Evolutionary conservation across 2,113 vertebrate species (phyloP).

Genomic region (Trogon melanurus): DNA sequence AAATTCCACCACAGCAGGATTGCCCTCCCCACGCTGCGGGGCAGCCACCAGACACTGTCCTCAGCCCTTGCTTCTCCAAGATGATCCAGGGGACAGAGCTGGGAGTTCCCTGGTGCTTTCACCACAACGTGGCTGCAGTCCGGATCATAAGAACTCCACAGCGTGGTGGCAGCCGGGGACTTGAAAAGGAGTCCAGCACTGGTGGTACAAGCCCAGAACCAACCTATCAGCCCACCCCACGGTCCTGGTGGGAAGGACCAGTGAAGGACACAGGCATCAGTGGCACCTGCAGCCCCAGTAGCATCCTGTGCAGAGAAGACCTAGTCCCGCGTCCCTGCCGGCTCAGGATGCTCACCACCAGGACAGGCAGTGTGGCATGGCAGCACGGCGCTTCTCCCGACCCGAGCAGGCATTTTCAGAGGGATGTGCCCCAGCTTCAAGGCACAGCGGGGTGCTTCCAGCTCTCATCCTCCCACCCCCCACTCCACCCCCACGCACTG

Average conservation of each 20-base stretch:
- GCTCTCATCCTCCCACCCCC: background rate
- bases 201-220: background rate
- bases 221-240: background rate
- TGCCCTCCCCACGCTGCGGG: background rate
- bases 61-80: background rate
- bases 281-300: background rate
- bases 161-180: fast-evolving
- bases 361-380: background rate
- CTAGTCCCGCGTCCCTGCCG: fast-evolving
- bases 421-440: fast-evolving
- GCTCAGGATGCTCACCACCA: background rate
- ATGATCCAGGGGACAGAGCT: background rate
- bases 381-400: fast-evolving
- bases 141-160: background rate
- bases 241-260: background rate
- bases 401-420: background rate
- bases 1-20: background rate
- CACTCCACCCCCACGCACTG: too few relatives aligned
- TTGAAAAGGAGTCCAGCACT: background rate
- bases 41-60: background rate
- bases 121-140: background rate
- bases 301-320: background rate
- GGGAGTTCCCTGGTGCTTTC: background rate
- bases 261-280: background rate
- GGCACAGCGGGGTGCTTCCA: fast-evolving